Evolutionary conservation across 1,140 invertebrate genomes (phyloP).

Genomic region (Drosophila nikananu): DNA sequence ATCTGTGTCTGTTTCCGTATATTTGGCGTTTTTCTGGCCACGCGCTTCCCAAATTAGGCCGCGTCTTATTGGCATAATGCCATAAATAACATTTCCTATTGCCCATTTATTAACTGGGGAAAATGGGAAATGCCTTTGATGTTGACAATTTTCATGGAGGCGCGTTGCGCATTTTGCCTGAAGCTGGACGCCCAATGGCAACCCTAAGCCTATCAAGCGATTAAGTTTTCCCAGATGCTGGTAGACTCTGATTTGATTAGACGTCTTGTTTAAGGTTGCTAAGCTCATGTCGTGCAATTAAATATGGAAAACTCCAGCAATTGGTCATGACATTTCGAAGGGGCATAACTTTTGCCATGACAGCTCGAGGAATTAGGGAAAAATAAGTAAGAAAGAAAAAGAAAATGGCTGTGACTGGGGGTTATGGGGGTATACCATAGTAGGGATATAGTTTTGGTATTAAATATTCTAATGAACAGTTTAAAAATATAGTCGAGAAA

Average conservation of each 20-base stretch:
- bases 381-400: neutral
- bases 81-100: slow-evolving; percentile 64
- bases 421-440: accelerated
- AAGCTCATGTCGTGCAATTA: slow-evolving; percentile 65
- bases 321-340: slow-evolving; percentile 12
- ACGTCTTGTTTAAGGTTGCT: slow-evolving; percentile 63
- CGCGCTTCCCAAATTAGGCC: slow-evolving; percentile 73
- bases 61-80: slow-evolving; percentile 73
- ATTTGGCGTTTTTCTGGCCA: slow-evolving; percentile 45
- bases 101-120: slow-evolving; percentile 76
- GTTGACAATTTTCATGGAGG: slow-evolving; percentile 64
- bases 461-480: neutral
- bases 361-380: neutral
- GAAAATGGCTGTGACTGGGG: neutral
- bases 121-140: slow-evolving; percentile 79
- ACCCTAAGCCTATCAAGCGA: slow-evolving; percentile 72
- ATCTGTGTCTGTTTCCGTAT: slow-evolving; percentile 39
- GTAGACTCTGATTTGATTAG: slow-evolving; percentile 66
- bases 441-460: neutral
- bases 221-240: slow-evolving; percentile 63
- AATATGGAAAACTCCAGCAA: slow-evolving; percentile 31
- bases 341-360: neutral
- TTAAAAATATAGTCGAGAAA: neutral
- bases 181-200: slow-evolving; percentile 10
- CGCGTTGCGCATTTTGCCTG: slow-evolving; percentile 45